These are phyloP conservation scores for Didymodactylos carnosus DNA, from an alignment of 2,888 invertebrate genomes.

Conservation along the genomic window DNA sequence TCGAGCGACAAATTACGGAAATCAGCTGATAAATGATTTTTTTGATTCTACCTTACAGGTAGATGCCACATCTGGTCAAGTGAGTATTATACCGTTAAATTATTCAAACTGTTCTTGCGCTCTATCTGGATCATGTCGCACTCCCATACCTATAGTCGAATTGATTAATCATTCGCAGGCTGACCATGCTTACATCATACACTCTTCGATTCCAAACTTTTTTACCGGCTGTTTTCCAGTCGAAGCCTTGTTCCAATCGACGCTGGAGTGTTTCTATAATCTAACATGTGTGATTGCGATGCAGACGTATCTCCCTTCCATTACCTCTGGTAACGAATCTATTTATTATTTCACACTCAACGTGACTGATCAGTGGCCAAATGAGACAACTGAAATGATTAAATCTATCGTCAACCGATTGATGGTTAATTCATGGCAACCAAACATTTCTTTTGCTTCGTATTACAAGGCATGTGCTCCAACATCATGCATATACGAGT, in stretches of 20 bases:
- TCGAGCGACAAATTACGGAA: neutral
- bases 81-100: neutral
- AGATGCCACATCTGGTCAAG: neutral
- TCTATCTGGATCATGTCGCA: neutral
- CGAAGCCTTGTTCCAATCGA: neutral
- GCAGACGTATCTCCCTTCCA: neutral
- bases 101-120: neutral
- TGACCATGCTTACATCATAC: neutral
- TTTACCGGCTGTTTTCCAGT: neutral
- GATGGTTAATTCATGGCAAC: neutral
- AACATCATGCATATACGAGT: neutral
- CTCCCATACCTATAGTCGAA: neutral
- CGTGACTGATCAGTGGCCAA: neutral
- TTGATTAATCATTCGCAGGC: too few species aligned
- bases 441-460: neutral
- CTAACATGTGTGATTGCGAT: neutral
- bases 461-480: neutral
- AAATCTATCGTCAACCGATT: neutral
- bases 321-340: neutral
- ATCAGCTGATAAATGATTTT: neutral
- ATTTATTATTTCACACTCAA: neutral
- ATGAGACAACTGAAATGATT: neutral
- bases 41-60: neutral
- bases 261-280: neutral
- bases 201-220: neutral